A percentile compares a stretch with the other conserved stretches of the same genome.
Evolutionary conservation across 1,140 invertebrate genomes (phyloP).

Genomic region (Rhopalosiphum padi): DNA sequence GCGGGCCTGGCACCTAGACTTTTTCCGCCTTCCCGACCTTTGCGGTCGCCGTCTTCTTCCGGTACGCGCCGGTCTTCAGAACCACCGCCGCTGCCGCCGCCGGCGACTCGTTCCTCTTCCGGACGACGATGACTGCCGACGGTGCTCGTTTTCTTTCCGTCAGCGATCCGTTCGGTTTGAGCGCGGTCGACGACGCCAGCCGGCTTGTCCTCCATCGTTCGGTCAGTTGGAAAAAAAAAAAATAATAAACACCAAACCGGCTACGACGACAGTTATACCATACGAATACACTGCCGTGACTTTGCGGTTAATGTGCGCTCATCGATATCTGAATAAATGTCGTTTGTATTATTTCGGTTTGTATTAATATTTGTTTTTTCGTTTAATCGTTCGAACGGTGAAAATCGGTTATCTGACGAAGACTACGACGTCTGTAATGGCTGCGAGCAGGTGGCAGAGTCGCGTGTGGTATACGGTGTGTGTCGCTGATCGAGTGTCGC

Average conservation of each 20-base stretch:
- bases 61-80: neutral
- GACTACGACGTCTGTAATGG: neutral
- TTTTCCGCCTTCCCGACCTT: neutral
- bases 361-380: neutral
- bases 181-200: neutral
- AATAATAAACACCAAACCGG: neutral
- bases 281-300: neutral
- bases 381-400: neutral
- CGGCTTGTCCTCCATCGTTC: neutral
- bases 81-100: neutral
- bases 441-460: too few relatives aligned
- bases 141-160: neutral
- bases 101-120: neutral
- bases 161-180: neutral
- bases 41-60: neutral
- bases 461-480: conserved; percentile 63
- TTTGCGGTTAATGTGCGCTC: neutral
- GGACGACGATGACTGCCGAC: neutral
- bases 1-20: too few relatives aligned
- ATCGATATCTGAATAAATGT: neutral
- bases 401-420: neutral
- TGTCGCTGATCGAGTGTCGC: conserved; percentile 61
- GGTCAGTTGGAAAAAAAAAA: neutral
- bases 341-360: neutral
- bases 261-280: neutral